phyloP scores from a whole-genome alignment of 1,140 invertebrate species.

The Drosophila cardini region DNA sequence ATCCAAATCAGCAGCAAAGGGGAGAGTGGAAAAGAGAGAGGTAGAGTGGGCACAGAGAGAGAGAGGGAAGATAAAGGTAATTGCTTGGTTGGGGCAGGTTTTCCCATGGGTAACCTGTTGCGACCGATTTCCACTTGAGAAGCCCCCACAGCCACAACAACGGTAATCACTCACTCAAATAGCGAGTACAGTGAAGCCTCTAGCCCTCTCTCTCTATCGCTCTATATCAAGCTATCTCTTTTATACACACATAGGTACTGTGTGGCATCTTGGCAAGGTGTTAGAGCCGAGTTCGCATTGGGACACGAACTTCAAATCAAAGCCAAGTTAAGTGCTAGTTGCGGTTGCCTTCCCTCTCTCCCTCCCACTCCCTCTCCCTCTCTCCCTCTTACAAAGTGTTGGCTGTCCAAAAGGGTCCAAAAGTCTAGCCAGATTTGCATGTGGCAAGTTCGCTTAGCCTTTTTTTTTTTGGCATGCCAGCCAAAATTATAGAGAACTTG shows the following conservation, averaged over 20 bases:
- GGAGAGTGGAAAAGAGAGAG: not conserved
- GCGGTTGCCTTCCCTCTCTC: not conserved
- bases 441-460: constrained; percentile 52
- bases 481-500: constrained; percentile 44
- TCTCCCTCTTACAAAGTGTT: constrained; percentile 25
- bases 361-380: not conserved
- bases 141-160: constrained; percentile 48
- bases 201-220: not conserved
- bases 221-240: not conserved
- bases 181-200: constrained; percentile 3
- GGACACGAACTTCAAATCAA: constrained; percentile 83
- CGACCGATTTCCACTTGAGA: constrained; percentile 49
- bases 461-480: constrained; percentile 52
- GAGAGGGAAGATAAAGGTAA: constrained; percentile 53
- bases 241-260: not conserved
- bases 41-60: not conserved
- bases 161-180: constrained; percentile 79
- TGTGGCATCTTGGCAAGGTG: constrained; percentile 59
- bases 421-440: constrained; percentile 63
- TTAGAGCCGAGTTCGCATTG: constrained; percentile 75
- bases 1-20: constrained; percentile 69
- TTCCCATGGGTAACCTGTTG: constrained; percentile 83
- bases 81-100: constrained; percentile 65
- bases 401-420: constrained; percentile 42
- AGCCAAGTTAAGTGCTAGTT: constrained; percentile 78